Evolutionary conservation across 2,797 vertebrate genomes (phyloP).

Genomic region (Anabacerthia variegaticeps): DNA sequence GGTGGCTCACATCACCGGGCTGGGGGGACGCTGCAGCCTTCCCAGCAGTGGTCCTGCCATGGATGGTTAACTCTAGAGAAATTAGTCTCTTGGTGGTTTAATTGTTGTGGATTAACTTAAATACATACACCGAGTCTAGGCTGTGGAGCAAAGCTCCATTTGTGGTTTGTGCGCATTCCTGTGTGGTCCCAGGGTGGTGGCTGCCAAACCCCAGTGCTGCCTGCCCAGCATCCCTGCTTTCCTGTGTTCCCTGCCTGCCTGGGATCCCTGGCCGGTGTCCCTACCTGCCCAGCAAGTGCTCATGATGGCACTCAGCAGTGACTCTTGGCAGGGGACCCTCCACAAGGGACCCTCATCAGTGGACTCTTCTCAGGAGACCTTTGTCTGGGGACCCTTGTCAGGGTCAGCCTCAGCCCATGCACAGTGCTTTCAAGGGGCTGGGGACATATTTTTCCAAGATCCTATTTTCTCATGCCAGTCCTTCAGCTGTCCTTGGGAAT

Average conservation of each 20-base stretch:
- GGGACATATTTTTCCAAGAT: background rate
- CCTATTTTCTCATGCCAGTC: conserved; percentile 23
- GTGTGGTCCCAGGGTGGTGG: background rate
- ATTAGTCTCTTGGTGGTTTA: conserved; percentile 1
- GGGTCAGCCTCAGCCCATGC: background rate
- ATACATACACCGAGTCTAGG: background rate
- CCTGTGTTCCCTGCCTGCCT: too few species aligned
- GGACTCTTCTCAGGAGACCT: background rate
- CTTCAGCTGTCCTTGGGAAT: background rate
- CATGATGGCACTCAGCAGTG: background rate
- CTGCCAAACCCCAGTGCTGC: background rate
- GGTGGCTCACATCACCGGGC: fast-evolving
- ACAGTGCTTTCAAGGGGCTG: background rate
- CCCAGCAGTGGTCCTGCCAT: background rate
- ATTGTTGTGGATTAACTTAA: conserved; percentile 48
- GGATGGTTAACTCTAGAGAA: background rate
- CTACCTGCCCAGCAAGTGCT: fast-evolving
- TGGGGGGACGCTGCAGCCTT: background rate
- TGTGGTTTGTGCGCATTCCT: background rate
- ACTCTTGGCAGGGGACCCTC: background rate
- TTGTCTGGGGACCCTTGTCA: background rate
- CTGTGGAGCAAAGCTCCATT: background rate
- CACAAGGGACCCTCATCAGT: background rate
- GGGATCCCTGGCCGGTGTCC: background rate
- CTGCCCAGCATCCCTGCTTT: background rate